phyloP scores from a whole-genome alignment of 1,140 invertebrate species.

The Pseudoatta argentina region DNA sequence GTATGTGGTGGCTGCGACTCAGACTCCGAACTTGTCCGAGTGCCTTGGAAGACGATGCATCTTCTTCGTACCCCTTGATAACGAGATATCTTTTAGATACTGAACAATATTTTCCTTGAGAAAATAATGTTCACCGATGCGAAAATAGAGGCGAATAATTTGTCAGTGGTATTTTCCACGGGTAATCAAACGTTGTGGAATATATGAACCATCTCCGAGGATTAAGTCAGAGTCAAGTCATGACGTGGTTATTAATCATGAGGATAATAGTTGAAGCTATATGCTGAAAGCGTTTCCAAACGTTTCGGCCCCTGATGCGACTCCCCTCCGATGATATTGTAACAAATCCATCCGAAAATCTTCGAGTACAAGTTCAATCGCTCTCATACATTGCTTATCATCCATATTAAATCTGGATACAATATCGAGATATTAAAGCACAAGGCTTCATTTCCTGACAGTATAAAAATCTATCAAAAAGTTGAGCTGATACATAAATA shows the following conservation, averaged over 20 bases:
- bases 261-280: constrained; percentile 44
- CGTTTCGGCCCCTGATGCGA: neutral
- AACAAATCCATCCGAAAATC: constrained; percentile 50
- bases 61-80: neutral
- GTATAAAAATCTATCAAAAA: constrained; percentile 45
- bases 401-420: constrained; percentile 35
- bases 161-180: constrained; percentile 26
- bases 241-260: constrained; percentile 55
- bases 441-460: neutral
- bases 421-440: constrained; percentile 25
- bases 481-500: neutral
- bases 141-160: constrained; percentile 22
- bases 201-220: constrained; percentile 55
- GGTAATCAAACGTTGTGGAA: constrained; percentile 23
- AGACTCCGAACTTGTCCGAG: constrained; percentile 39
- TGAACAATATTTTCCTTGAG: neutral
- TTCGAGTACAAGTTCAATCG: constrained; percentile 27
- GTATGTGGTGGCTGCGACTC: constrained; percentile 59
- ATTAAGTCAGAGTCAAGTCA: constrained; percentile 60
- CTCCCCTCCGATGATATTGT: constrained; percentile 40
- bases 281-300: constrained; percentile 42
- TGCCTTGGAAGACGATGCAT: neutral
- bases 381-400: neutral
- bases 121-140: constrained; percentile 7
- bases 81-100: neutral